Evolutionary conservation across 1,140 invertebrate genomes (phyloP).

Genomic region (Pseudomyrmex concolor): DNA sequence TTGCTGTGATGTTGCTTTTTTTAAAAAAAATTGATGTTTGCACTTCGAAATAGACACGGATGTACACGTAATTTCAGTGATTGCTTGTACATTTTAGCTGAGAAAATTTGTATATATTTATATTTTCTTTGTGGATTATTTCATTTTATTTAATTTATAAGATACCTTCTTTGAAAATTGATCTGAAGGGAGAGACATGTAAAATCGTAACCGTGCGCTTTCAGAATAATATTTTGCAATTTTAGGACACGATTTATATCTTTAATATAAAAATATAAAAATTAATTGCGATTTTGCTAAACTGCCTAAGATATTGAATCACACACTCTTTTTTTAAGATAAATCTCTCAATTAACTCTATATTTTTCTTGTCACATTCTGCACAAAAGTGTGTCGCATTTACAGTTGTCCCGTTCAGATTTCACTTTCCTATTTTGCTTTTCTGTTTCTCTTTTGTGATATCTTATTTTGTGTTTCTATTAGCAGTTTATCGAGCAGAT

Average conservation of each 20-base stretch:
- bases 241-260: not conserved
- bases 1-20: not conserved
- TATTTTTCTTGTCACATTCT: constrained; percentile 29
- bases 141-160: constrained; percentile 39
- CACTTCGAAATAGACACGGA: not conserved
- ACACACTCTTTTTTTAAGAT: not conserved
- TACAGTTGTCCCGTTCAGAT: not conserved
- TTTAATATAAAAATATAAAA: not conserved
- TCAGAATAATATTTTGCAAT: not conserved
- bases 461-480: constrained; percentile 80
- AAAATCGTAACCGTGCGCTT: constrained; percentile 3
- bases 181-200: too few species aligned
- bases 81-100: constrained; percentile 18
- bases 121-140: constrained; percentile 27
- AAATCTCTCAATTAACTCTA: constrained; percentile 34
- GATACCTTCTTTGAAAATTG: not conserved
- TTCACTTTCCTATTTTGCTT: constrained; percentile 21
- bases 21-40: constrained; percentile 4
- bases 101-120: not conserved
- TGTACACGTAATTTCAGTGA: constrained; percentile 6
- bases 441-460: constrained; percentile 55
- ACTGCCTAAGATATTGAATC: not conserved
- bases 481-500: constrained; percentile 84
- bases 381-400: not conserved
- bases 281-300: not conserved